phyloP scores from a whole-genome alignment of 2,113 vertebrate genomes.

The Cyanoliseus patagonus region DNA sequence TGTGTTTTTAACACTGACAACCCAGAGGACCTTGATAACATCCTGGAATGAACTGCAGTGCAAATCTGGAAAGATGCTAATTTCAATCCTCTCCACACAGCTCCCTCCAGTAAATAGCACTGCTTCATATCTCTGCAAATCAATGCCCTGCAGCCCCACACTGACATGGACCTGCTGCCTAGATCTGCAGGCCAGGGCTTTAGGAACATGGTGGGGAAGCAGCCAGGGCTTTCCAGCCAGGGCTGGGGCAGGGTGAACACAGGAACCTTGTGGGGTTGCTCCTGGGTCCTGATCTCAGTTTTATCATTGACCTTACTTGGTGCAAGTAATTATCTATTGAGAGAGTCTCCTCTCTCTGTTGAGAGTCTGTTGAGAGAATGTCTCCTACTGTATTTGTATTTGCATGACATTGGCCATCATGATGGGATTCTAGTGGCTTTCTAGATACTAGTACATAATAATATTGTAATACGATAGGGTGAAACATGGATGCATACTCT shows the following conservation, averaged over 20 bases:
- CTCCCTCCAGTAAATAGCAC: not conserved
- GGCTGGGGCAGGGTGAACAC: not conserved
- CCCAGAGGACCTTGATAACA: not conserved
- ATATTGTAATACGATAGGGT: too few species aligned
- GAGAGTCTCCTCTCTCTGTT: not conserved
- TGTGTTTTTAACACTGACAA: not conserved
- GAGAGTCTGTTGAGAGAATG: too few species aligned
- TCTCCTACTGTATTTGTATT: not conserved
- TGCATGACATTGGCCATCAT: not conserved
- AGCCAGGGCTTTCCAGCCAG: not conserved
- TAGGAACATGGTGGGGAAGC: not conserved
- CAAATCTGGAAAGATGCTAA: not conserved
- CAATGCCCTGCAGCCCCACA: not conserved
- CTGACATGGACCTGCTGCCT: fast-evolving
- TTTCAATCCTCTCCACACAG: not conserved
- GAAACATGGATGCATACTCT: not conserved
- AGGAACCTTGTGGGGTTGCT: fast-evolving
- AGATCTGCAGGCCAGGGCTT: not conserved
- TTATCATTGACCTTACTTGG: not conserved
- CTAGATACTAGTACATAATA: not conserved
- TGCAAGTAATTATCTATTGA: fast-evolving
- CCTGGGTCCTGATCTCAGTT: not conserved
- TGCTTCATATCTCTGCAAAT: not conserved
- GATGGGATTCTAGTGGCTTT: not conserved
- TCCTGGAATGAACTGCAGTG: not conserved